A percentile compares a stretch with the other conserved stretches of the same genome.
phyloP scores from a whole-genome alignment of 2,797 vertebrate species.

The Silurus aristotelis region DNA sequence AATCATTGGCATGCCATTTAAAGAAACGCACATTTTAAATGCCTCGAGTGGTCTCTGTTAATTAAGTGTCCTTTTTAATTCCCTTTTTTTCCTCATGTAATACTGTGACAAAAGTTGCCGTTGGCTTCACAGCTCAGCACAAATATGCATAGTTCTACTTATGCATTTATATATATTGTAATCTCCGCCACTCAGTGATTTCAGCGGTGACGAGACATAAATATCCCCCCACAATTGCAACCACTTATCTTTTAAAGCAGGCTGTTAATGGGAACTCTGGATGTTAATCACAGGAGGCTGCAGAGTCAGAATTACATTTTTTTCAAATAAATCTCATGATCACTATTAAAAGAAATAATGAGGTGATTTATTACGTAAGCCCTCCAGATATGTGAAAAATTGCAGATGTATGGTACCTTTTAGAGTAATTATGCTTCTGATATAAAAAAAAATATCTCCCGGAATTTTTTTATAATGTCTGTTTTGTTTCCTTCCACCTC shows the following conservation, averaged over 20 bases:
- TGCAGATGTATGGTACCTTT: neutral
- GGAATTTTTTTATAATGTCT: neutral
- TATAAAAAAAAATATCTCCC: neutral
- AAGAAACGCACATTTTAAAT: neutral
- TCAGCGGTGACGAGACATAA: slow-evolving; percentile 10
- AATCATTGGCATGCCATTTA: neutral
- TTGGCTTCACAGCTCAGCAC: neutral
- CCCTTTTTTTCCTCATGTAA: neutral
- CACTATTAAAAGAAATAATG: slow-evolving; percentile 18
- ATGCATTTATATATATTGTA: slow-evolving; percentile 18
- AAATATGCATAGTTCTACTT: slow-evolving; percentile 6
- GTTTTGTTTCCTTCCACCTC: neutral
- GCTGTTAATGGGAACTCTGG: neutral
- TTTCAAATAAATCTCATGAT: slow-evolving; percentile 29
- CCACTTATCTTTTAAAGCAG: slow-evolving; percentile 20
- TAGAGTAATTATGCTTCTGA: neutral
- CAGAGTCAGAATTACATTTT: slow-evolving; percentile 5
- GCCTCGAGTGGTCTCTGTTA: slow-evolving; percentile 14
- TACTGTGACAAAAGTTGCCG: slow-evolving; percentile 4
- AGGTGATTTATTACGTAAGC: slow-evolving; percentile 19
- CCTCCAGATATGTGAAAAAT: slow-evolving; percentile 2
- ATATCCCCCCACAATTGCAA: slow-evolving; percentile 9
- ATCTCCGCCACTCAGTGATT: slow-evolving; percentile 9
- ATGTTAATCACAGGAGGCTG: slow-evolving; percentile 8
- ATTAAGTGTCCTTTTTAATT: slow-evolving; percentile 15